Evolutionary conservation across 1,140 invertebrate genomes (phyloP), one percentile per base, ranked within the genome.

Genomic region (Ceratosolen fusciceps): DNA sequence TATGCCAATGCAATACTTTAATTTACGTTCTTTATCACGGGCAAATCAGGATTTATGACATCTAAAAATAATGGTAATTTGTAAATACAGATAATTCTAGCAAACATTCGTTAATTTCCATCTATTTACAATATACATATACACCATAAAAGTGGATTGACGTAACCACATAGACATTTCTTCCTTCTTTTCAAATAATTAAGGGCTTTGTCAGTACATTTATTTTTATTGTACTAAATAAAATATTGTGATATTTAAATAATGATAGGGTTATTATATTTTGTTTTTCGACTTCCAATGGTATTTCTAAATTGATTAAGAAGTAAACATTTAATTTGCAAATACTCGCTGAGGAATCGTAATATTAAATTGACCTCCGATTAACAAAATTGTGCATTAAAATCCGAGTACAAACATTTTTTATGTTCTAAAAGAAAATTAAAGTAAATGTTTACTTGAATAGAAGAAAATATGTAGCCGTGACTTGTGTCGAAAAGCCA

Each of bases 351-450:
- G 34, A 29, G 19, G 43, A 39, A 70, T 56, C 34, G 43, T 43
- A 39, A 34, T 58, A 43, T 58, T 47, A 31, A 60, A 10, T 71
- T 76, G 29, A 4, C 4, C 39, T 67, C 1, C 10, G 39, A 37
- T 67, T 39, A n/a, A n/a, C 8, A 39, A 47, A 70, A 14, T 43
- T 31, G 14, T 39, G 70, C 21, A 70, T 54, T 73, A 29, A 72
- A 54, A 54, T n/a, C 52, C 43, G 62, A 62, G 56, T 78, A 73
- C 0, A 65, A 72, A 72, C 72, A 73, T 73, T 62, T 78, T 29
- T 37, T 52, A 37, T 65, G 24, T 65, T 78, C 29, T 70, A 16
- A 54, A 34, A 37, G 58, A 2, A 54, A 49, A 9, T 16, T 70
- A 19, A 71, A 24, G 26, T 70, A 56, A 39, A 52, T 47, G 56